Evolutionary conservation across 92 coral and sea anemone genomes (phyloP).

Genomic region (Paragorgia papillata): DNA sequence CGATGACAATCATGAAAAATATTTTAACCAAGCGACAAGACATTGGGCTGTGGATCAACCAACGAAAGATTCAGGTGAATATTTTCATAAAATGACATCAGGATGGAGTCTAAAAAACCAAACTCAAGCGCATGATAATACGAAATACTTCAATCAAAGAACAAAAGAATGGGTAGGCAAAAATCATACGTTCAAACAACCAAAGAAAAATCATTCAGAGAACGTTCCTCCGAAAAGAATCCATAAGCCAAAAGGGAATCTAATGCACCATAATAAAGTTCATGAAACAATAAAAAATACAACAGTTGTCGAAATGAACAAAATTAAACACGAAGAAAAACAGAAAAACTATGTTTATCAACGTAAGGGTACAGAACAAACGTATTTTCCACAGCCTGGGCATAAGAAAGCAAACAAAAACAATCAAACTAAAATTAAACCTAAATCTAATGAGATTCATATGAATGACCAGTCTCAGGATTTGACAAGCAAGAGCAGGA

Average conservation of each 20-base stretch:
- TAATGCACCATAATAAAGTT: neutral
- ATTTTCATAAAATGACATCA: conserved; percentile 24
- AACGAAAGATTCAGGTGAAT: conserved; percentile 19
- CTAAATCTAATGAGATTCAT: conserved; percentile 4
- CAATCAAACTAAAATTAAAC: neutral
- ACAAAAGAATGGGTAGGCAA: conserved; percentile 19
- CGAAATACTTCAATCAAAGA: conserved; percentile 33
- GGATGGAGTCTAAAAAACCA: conserved; percentile 14
- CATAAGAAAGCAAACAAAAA: neutral
- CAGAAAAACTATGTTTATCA: neutral
- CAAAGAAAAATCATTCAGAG: neutral
- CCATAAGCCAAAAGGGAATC: neutral
- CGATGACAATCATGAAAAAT: conserved; percentile 8
- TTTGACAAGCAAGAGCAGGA: neutral
- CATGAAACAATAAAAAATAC: neutral
- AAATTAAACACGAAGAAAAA: neutral
- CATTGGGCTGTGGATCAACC: conserved; percentile 12
- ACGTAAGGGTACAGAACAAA: neutral
- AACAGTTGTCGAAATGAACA: neutral
- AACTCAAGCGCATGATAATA: conserved; percentile 6
- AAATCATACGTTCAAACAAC: neutral
- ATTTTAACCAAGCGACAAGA: conserved; percentile 15
- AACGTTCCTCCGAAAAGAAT: neutral
- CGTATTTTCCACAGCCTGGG: neutral
- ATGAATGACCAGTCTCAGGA: neutral